Evolutionary conservation across 2,113 vertebrate genomes (phyloP).

Genomic region (Egretta garzetta): DNA sequence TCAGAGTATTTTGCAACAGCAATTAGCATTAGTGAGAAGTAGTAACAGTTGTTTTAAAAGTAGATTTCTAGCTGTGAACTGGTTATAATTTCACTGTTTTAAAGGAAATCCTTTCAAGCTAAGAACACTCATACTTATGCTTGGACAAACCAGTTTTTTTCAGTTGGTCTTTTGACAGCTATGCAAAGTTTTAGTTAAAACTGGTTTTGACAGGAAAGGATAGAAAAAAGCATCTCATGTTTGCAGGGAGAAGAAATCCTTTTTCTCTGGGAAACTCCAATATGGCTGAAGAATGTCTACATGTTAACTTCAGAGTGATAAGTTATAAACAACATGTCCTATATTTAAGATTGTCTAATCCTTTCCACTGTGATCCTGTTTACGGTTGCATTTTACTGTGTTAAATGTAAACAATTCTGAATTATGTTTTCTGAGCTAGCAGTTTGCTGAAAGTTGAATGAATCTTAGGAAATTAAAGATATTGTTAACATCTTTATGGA

Average conservation of each 20-base stretch:
- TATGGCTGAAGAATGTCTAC: background rate
- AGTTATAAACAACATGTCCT: background rate
- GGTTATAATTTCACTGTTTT: background rate
- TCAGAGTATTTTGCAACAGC: background rate
- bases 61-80: background rate
- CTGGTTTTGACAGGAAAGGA: background rate
- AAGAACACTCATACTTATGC: background rate
- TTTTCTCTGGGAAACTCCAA: background rate
- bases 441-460: background rate
- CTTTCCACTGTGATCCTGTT: background rate
- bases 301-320: background rate
- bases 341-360: background rate
- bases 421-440: background rate
- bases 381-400: background rate
- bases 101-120: background rate
- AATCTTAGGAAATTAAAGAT: background rate
- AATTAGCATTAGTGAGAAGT: background rate
- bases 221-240: background rate
- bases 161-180: background rate
- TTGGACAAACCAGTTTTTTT: background rate
- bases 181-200: background rate
- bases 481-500: background rate
- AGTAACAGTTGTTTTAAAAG: constrained; percentile 8
- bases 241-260: background rate
- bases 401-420: background rate